Evolutionary conservation across 2,113 vertebrate species (phyloP), one percentile per base, ranked within the genome.

Genomic region (Phaethornis superciliosus): DNA sequence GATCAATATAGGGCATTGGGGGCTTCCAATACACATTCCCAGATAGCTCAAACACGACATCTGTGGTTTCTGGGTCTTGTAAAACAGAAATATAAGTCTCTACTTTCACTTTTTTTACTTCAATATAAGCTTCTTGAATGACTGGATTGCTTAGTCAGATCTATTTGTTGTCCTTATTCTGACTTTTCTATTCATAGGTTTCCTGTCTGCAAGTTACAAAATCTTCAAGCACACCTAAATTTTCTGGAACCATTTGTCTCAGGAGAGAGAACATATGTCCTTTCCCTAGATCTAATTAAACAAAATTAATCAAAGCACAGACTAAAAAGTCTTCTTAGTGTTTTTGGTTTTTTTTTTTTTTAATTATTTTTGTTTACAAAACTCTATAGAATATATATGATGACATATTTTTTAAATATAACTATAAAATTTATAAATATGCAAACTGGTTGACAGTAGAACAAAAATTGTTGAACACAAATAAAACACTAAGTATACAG

Each of bases 71-170:
- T 58, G 42, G 33, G 44, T 64, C 76, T 89, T 79, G 22, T 60
- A 63, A 86, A 87, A 7, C n/a, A 89, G 76, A 93, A 91, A 95
- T 35, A 68, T 7, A 77, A 74, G 13, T 67, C 90, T 85, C 16
- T 69, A 20, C 63, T 79, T 94, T 81, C 14, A 56, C 5, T 72
- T 82, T 51, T 63, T 72, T 85, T 74, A 81, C 35, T 82, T 78
- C 32, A 56, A 6, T 46, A 26, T 70, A 30, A 69, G 12, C 24
- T 75, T 5, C 33, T 65, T 78, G 40, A 82, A 55, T 51, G 35
- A 62, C 42, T 64, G 17, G 47, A 32, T 52, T 79, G 7, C 19
- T 82, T 90, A 46, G 23, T 51, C 33, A 80, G n/a, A 86, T 62
- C 15, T 56, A 40, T 16, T 86, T 51, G 15, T 52, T 44, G 21